Conservation (phyloP, 2,797 vertebrate genomes). For the Helicolenus hilgendorfi region DNA sequence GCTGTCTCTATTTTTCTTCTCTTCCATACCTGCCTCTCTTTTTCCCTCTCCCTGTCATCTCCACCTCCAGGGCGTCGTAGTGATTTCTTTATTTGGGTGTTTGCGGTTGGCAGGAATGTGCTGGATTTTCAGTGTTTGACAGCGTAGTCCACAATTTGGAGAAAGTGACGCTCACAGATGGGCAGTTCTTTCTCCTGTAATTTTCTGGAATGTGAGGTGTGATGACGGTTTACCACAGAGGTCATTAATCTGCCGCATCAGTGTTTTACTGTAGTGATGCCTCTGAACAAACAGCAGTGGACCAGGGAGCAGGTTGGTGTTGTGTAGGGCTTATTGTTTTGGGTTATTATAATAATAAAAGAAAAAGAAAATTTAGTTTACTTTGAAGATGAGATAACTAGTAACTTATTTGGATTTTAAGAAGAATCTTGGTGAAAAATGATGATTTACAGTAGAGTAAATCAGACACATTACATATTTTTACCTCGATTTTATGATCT, state of each 20-base stretch:
- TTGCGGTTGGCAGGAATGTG: slow-evolving; percentile 49
- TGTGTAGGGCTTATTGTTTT: background rate
- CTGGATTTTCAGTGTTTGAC: slow-evolving; percentile 28
- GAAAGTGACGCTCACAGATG: background rate
- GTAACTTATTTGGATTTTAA: background rate
- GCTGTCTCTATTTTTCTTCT: slow-evolving; percentile 7
- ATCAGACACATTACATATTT: background rate
- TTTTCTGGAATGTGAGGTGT: slow-evolving; percentile 23
- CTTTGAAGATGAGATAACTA: background rate
- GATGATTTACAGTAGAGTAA: background rate
- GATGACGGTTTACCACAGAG: slow-evolving; percentile 11
- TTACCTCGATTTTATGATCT: background rate
- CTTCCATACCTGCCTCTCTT: slow-evolving; percentile 5
- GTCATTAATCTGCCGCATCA: slow-evolving; percentile 4
- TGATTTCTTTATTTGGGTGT: slow-evolving; percentile 55
- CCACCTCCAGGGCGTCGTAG: slow-evolving; percentile 22
- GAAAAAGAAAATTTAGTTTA: background rate
- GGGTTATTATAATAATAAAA: background rate
- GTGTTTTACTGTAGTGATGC: background rate
- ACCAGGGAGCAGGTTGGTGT: background rate
- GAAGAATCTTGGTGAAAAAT: background rate
- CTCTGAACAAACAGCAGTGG: background rate
- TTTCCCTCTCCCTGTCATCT: slow-evolving; percentile 2
- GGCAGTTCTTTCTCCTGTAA: background rate
- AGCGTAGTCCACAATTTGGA: background rate